A percentile compares a stretch with the other conserved stretches of the same genome.
Evolutionary conservation across 2,888 invertebrate species (phyloP).

Genomic region (Thalpophila matura): DNA sequence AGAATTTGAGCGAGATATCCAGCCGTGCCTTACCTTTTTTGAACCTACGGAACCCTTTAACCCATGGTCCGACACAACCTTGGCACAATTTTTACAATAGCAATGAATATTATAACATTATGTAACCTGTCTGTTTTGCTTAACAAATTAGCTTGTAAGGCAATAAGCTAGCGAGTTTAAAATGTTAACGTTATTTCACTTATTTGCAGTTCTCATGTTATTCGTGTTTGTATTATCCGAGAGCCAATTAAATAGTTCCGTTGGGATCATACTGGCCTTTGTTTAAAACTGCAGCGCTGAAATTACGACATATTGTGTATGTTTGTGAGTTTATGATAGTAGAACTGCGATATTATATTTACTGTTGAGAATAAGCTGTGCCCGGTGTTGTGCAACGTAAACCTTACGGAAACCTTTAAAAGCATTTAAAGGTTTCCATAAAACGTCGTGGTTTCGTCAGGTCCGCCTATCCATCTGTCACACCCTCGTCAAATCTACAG

Average conservation of each 20-base stretch:
- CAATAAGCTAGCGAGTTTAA: constrained; percentile 13
- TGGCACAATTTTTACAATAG: neutral
- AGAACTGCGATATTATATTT: neutral
- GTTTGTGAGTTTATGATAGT: neutral
- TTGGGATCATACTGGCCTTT: constrained; percentile 15
- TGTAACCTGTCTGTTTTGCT: constrained; percentile 26
- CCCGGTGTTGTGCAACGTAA: too few relatives aligned
- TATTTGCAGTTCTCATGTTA: constrained; percentile 1
- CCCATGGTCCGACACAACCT: neutral
- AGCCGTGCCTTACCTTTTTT: too few relatives aligned
- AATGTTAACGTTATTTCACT: constrained; percentile 23
- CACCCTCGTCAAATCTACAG: too few relatives aligned
- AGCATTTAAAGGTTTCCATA: too few relatives aligned
- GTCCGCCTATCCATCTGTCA: too few relatives aligned
- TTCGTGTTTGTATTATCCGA: neutral
- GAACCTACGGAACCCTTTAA: neutral
- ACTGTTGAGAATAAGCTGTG: too few relatives aligned
- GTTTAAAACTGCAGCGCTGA: constrained; percentile 3
- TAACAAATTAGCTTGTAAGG: constrained; percentile 30
- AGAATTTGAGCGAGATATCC: too few relatives aligned
- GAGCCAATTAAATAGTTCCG: constrained; percentile 26
- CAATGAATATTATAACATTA: constrained; percentile 42
- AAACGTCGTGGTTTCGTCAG: too few relatives aligned
- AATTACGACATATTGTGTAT: constrained; percentile 9
- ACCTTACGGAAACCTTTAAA: too few relatives aligned